Percentiles rank a stretch among this genome's conserved stretches.
Evolutionary conservation across 2,797 vertebrate genomes (phyloP).

Genomic region (Manis crassicaudata): DNA sequence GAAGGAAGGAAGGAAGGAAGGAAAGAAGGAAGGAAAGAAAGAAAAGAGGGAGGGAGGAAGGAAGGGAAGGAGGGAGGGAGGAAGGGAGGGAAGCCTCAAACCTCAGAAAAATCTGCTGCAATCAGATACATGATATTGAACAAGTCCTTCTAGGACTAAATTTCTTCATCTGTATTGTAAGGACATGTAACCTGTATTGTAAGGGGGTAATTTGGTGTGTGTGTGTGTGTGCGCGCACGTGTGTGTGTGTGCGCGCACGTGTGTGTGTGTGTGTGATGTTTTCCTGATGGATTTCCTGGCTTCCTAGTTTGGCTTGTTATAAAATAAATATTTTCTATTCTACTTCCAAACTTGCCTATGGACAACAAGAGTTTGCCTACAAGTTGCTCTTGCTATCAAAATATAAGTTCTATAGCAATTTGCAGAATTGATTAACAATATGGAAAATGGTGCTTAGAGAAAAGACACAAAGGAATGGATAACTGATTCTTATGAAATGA

Average conservation of each 20-base stretch:
- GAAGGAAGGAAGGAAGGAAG: fast-evolving
- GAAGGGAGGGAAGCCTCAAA: not conserved
- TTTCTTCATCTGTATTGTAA: not conserved
- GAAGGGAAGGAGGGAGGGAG: not conserved
- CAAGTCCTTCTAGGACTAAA: not conserved
- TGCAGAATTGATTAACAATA: not conserved
- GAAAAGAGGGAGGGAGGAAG: fast-evolving
- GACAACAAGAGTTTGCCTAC: not conserved
- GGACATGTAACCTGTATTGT: not conserved
- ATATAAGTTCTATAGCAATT: not conserved
- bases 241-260: too few species aligned
- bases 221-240: too few species aligned
- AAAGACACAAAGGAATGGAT: not conserved
- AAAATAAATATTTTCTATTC: not conserved
- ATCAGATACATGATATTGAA: not conserved
- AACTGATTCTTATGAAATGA: not conserved
- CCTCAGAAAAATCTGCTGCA: not conserved
- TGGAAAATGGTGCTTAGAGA: not conserved
- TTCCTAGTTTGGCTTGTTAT: not conserved
- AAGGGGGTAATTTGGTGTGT: not conserved
- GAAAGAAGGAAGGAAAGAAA: fast-evolving
- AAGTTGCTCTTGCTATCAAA: not conserved
- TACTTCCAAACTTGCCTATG: not conserved
- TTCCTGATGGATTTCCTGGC: not conserved
- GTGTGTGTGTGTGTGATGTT: not conserved